Percentiles rank a stretch among this genome's conserved stretches.
Conservation (phyloP, 2,797 vertebrate genomes). For the Cercopithecus mitis region DNA sequence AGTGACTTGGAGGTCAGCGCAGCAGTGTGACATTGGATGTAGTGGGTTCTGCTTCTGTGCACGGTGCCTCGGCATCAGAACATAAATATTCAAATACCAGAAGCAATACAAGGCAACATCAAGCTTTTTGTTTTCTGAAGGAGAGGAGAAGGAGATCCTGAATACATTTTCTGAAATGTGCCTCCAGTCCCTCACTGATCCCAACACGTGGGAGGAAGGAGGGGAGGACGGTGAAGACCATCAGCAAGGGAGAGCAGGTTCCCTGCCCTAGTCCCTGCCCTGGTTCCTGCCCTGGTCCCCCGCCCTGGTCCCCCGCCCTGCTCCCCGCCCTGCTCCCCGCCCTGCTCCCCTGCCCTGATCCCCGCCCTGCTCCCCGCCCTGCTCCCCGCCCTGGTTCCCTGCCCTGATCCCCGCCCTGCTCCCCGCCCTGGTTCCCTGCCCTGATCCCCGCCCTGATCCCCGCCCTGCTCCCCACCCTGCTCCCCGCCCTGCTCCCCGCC, state of each 20-base stretch:
- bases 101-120: background rate
- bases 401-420: too few species aligned
- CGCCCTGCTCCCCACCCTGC: too few species aligned
- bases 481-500: too few species aligned
- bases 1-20: background rate
- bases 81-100: slow-evolving; percentile 23
- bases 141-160: background rate
- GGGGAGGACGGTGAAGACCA: background rate
- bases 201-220: background rate
- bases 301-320: too few species aligned
- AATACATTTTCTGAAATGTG: background rate
- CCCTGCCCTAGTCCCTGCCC: too few species aligned
- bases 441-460: too few species aligned
- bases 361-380: too few species aligned
- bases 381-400: too few species aligned
- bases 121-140: slow-evolving; percentile 28
- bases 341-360: too few species aligned
- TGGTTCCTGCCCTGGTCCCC: too few species aligned
- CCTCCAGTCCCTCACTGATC: background rate
- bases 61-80: background rate
- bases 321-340: fast-evolving
- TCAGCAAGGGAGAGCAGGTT: background rate
- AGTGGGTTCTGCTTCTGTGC: background rate
- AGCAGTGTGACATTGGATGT: background rate
- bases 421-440: too few species aligned